Evolutionary conservation across 2,797 vertebrate genomes (phyloP), one percentile per base, ranked within the genome.

Genomic region (Tiaroga cobitis): DNA sequence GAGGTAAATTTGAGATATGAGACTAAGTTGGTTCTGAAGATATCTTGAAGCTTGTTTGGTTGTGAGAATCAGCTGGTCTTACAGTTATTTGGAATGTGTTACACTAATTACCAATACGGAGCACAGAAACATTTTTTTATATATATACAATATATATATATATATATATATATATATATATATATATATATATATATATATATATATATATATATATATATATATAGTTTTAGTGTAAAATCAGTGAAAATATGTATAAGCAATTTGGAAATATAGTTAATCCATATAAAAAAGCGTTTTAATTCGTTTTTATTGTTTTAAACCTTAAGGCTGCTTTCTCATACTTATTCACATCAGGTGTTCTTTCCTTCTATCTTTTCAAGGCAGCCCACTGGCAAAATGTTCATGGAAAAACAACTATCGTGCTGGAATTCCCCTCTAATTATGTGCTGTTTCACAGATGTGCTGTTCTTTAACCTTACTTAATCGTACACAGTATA

Each of bases 331-430:
- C 56, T 54, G 32, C 34, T 70, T 79, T 84, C 39, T 54, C 39
- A 65, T 76, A 67, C 72, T 61, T 77, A 88, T 89, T 86, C 88
- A 86, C 74, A 84, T 90, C 81, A 82, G 80, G 63, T 87, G 89
- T 87, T 72, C 87, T 90, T 91, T 91, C 83, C n/a, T n/a, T n/a
- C n/a, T n/a, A n/a, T n/a, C n/a, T n/a, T n/a, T n/a, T n/a, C 88
- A 51, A 80, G 92, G 93, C 92, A 89, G 86, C 91, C 92, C 87
- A 73, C 76, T 86, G 91, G 92, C 93, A 87, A 87, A 87, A 82
- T 89, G 92, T 89, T 29, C 29, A 29, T 29, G 29, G 2, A 29
- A 29, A 29, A 29, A 29, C 87, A 86, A 86, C 91, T 89, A 92
- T 90, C 80, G 83, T 81, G 78, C 41, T 76, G 67, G 82, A 83